Base-by-base conservation (phyloP, 2,797 vertebrate genomes). In the Gymnodraco acuticeps region DNA sequence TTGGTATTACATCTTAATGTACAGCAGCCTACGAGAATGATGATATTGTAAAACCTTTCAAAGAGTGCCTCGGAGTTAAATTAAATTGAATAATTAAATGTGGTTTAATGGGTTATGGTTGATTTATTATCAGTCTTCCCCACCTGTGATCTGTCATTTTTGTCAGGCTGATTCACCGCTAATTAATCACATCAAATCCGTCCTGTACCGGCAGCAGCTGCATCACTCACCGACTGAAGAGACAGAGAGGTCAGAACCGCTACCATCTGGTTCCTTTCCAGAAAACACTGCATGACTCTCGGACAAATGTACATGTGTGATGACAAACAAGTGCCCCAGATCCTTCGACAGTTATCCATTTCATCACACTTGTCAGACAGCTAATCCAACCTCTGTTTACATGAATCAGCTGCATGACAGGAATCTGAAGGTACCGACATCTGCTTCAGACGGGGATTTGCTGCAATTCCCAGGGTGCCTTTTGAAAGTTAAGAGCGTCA, bases 251-350 rank as follows among this genome's bases (percentile, higher is more conserved):
- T 87, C 84, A 83, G 58, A 83, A 42, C 62, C 72, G 51, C 61
- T 51, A 66, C 86, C 89, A 87, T 90, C 92, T 92, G 90, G n/a
- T 71, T 80, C 65, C 82, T 64, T 56, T 84, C 84, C 58, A 68
- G 65, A 75, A 27, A 77, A 73, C 71, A 27, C 3, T 14, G 50
- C 45, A 50, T 13, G 68, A 73, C 50, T 64, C 64, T 76, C 16
- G 17, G 71, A 77, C 65, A 71, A 56, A 73, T 85, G 77, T 70
- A 68, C 68, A 68, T 38, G 62, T 5, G 55, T 16, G 73, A 77
- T 69, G 81, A 86, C 82, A 75, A 80, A 72, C 80, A 76, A 41
- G 70, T 62, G 73, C 47, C 41, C 60, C 2, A 1, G 38, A 64
- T 70, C 83, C 79, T 75, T 64, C 4, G 47, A 78, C 77, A 41